These are phyloP conservation scores for Calliopum simillimum DNA, from an alignment of 2,888 invertebrate genomes.

Conservation along the genomic window DNA sequence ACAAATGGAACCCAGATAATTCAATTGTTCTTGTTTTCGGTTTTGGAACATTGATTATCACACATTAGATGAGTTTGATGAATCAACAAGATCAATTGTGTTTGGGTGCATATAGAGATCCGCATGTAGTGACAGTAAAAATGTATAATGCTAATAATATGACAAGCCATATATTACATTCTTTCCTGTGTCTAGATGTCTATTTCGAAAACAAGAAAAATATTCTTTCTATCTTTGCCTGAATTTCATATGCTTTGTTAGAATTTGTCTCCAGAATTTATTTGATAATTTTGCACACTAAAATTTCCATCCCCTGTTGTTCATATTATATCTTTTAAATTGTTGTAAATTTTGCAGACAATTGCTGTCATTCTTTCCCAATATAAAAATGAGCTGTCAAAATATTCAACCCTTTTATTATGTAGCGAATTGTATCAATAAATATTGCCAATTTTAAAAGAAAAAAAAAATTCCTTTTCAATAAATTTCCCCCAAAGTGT, in stretches of 20 bases:
- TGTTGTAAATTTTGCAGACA: background rate
- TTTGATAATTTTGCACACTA: too few species aligned
- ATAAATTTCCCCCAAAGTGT: background rate
- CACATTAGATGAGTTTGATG: conserved; percentile 54
- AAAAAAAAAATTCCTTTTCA: background rate
- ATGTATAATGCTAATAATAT: too few species aligned
- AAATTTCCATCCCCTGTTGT: too few species aligned
- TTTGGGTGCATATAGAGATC: background rate
- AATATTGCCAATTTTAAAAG: conserved; percentile 22
- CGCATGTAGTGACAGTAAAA: too few species aligned
- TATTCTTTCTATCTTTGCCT: too few species aligned
- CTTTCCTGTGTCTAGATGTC: too few species aligned
- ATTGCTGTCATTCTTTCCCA: background rate
- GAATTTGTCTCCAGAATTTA: too few species aligned
- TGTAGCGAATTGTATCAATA: background rate
- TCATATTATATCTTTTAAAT: too few species aligned
- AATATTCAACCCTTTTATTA: conserved; percentile 27
- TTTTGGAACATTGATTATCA: conserved; percentile 62
- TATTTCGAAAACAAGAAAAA: too few species aligned
- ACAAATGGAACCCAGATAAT: conserved; percentile 56
- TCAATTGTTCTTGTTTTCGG: conserved; percentile 52
- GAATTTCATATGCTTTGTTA: too few species aligned
- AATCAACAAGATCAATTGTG: conserved; percentile 35
- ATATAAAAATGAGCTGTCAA: conserved; percentile 9
- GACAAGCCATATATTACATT: too few species aligned